A percentile compares a stretch with the other conserved stretches of the same genome.
Evolutionary conservation across 1,140 invertebrate genomes (phyloP).

Genomic region (Bombus confusus): DNA sequence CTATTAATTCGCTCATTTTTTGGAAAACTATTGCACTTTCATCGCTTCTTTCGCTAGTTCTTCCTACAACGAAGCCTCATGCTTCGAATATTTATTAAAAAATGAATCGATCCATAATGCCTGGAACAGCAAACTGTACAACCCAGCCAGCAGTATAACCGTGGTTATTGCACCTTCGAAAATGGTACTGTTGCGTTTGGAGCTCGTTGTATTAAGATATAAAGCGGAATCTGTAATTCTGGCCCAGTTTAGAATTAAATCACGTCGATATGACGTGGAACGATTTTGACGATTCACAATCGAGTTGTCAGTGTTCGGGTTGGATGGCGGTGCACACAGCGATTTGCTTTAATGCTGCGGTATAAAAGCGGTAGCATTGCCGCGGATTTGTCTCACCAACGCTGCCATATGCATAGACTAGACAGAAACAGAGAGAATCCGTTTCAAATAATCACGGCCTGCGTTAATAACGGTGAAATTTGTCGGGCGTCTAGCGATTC

Average conservation of each 20-base stretch:
- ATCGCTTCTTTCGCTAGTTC: background rate
- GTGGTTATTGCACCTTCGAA: background rate
- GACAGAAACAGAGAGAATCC: background rate
- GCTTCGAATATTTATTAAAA: background rate
- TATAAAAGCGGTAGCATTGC: slow-evolving; percentile 1
- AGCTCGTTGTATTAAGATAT: background rate
- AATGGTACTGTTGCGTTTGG: background rate
- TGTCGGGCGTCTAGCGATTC: background rate
- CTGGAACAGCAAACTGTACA: background rate
- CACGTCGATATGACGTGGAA: background rate
- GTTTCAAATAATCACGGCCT: background rate
- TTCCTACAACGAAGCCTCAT: background rate
- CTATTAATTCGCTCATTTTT: no score
- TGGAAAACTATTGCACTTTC: background rate
- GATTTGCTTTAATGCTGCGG: background rate
- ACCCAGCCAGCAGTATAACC: background rate
- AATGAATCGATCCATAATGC: background rate
- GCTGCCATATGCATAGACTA: background rate
- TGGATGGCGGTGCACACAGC: background rate
- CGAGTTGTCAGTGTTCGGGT: background rate
- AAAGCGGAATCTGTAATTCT: background rate
- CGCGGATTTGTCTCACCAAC: background rate
- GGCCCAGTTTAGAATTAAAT: background rate
- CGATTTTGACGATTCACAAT: background rate
- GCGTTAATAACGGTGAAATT: background rate